These are phyloP conservation scores for Paedocypris sp. DNA, from an alignment of 2,113 vertebrate genomes.

Conservation along the genomic window DNA sequence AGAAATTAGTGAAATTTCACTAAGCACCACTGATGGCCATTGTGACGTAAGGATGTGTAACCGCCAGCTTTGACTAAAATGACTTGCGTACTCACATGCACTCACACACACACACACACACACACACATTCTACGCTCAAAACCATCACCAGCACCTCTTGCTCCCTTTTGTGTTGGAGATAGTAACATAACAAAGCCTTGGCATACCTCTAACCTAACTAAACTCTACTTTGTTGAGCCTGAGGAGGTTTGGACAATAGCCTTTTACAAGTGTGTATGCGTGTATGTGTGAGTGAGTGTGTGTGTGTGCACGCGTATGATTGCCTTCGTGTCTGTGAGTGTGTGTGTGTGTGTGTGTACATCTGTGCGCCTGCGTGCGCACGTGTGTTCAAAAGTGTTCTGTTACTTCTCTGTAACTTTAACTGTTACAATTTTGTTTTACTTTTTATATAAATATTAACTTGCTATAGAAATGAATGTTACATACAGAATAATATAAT, in stretches of 20 bases:
- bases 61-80: constrained; percentile 49
- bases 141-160: constrained; percentile 9
- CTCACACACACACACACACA: constrained; percentile 7
- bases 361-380: no score
- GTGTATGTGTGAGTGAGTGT: no score
- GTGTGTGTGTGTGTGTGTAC: not conserved
- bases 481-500: no score
- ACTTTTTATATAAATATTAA: no score
- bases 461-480: no score
- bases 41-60: constrained; percentile 49
- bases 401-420: no score
- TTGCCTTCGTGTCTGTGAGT: not conserved
- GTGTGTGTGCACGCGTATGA: not conserved
- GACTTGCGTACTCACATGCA: constrained; percentile 24
- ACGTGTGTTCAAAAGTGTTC: not conserved
- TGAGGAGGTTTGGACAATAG: not conserved
- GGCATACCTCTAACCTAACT: not conserved
- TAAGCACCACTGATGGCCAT: constrained; percentile 54
- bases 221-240: not conserved
- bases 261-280: not conserved
- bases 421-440: no score
- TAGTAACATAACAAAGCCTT: not conserved
- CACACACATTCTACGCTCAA: constrained; percentile 2
- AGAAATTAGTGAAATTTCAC: constrained; percentile 49
- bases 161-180: constrained; percentile 7